Evolutionary conservation across 2,113 vertebrate genomes (phyloP), one percentile per base, ranked within the genome.

Genomic region (Anolis carolinensis): DNA sequence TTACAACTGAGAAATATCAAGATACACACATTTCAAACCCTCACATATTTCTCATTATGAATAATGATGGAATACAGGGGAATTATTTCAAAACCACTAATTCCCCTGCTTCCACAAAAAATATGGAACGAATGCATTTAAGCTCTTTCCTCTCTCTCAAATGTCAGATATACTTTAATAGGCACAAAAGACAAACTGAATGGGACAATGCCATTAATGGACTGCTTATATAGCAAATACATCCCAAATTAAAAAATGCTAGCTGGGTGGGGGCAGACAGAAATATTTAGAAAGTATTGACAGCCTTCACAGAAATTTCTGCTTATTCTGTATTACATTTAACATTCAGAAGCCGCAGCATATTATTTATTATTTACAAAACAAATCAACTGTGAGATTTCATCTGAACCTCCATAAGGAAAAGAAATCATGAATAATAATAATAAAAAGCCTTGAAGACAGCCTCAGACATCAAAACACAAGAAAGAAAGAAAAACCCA

Each of bases 361-460:
- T 73, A 86, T 75, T 86, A 81, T 86, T 86, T 86, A 85, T 78
- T 81, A 86, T 85, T 85, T 63, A 85, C 75, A 81, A 81, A 86
- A 73, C 85, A 86, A 86, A 72, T 81, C 59, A 83, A 63, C 70
- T 75, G 78, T 52, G 78, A 81, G 70, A 75, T 67, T 81, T 81
- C 70, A 75, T 30, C 71, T 65, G 70, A 81, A 52, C n/a, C 59
- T 81, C 78, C 55, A 81, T 50, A 13, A 39, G 67, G 34, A 20
- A 7, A 14, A 48, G 34, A 18, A 48, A 67, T 36, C 78, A 75
- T 86, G 81, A 86, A 86, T 75, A 86, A 86, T 74, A 74, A 50
- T 1, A 80, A 79, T 50, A 73, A 85, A 50, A 83, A 59, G 52
- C 52, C 52, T 1, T 20, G 72, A 86, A 50, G 34, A 32, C 68